Evolutionary conservation across 2,113 vertebrate genomes (phyloP).

Genomic region (Hyla sarda): DNA sequence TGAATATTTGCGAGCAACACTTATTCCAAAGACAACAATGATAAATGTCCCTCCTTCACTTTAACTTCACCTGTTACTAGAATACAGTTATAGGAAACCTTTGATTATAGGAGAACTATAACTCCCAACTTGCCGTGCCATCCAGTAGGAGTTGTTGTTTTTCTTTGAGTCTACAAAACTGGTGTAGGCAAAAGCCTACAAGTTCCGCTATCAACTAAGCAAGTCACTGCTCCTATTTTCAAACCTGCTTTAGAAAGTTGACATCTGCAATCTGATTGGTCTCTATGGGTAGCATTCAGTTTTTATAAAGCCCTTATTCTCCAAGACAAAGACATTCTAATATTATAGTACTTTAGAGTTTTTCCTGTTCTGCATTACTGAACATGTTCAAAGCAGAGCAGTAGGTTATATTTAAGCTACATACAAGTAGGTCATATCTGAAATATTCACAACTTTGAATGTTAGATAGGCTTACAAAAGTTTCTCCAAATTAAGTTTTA

Average conservation of each 20-base stretch:
- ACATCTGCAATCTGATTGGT: not conserved
- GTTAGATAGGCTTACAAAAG: not conserved
- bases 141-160: not conserved
- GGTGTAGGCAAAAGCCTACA: not conserved
- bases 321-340: not conserved
- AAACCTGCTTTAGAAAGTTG: not conserved
- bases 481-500: not conserved
- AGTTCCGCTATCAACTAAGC: not conserved
- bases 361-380: not conserved
- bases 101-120: not conserved
- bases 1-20: no score
- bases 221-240: not conserved
- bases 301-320: not conserved
- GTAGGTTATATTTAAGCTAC: not conserved
- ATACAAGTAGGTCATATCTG: slow-evolving; percentile 1
- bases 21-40: no score
- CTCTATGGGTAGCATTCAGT: not conserved
- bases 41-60: no score
- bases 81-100: not conserved
- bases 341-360: not conserved
- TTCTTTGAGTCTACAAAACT: no score
- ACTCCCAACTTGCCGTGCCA: not conserved
- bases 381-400: not conserved
- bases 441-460: not conserved
- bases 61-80: not conserved